phyloP scores from a whole-genome alignment of 2,113 vertebrate genomes.

The Polyodon spathula region DNA sequence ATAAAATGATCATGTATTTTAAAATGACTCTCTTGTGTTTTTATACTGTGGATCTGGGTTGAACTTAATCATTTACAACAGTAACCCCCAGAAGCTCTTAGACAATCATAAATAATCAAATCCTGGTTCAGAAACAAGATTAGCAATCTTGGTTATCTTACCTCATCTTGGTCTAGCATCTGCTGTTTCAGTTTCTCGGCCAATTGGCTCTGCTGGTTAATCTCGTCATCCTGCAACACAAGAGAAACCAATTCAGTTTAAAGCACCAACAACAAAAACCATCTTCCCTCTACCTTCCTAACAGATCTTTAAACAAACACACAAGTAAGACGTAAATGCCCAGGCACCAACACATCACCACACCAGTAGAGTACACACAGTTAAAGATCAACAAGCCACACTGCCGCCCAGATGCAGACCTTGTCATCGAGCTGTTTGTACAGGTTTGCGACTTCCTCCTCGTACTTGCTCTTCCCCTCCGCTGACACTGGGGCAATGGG shows the following conservation, averaged over 20 bases:
- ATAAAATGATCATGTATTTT: too few relatives aligned
- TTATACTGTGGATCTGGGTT: too few relatives aligned
- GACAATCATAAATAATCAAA: neutral
- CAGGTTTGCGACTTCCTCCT: slow-evolving; percentile 72
- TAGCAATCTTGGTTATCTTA: slow-evolving; percentile 33
- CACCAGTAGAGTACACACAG: too few relatives aligned
- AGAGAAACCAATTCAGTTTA: too few relatives aligned
- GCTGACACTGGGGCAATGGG: slow-evolving; percentile 47
- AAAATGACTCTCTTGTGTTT: too few relatives aligned
- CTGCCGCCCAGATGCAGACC: slow-evolving; percentile 40
- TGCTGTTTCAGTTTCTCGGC: slow-evolving; percentile 83
- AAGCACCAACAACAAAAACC: too few relatives aligned
- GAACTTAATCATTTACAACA: too few relatives aligned
- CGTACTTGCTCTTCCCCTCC: slow-evolving; percentile 67
- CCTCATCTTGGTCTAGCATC: slow-evolving; percentile 93
- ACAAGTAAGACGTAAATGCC: too few relatives aligned
- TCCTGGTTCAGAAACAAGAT: neutral
- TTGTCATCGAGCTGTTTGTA: slow-evolving; percentile 89
- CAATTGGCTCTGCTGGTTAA: slow-evolving; percentile 91
- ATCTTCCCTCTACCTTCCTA: too few relatives aligned
- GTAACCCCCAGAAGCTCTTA: neutral
- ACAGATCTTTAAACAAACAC: too few relatives aligned
- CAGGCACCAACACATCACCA: too few relatives aligned
- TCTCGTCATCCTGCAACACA: slow-evolving; percentile 80
- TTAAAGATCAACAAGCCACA: too few relatives aligned